Evolutionary conservation across 2,113 vertebrate genomes (phyloP), one percentile per base, ranked within the genome.

Genomic region (Neogobius melanostomus): DNA sequence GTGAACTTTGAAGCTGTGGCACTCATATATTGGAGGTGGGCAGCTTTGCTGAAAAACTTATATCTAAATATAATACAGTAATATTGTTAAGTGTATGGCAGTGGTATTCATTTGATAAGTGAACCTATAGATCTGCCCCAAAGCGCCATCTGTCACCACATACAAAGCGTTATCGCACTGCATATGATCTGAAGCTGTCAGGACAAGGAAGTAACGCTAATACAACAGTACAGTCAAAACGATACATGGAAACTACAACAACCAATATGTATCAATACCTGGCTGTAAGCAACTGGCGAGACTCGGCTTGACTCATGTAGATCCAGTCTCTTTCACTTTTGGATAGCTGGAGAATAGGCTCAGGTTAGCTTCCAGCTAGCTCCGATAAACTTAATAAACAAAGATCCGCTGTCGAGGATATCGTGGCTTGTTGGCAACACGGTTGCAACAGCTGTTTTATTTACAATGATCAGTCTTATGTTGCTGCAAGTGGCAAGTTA

Each of bases 361-460:
- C 0, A 45, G 66, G 48, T 67, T 77, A 82, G 83, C 83, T 61
- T 50, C 69, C 49, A 74, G 87, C 71, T 88, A 87, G 88, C 88
- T 51, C 65, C 60, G 63, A 51, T 54, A 54, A 81, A 84, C 81
- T 86, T 87, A 69, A 73, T 68, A 65, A 36, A 71, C 71, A 79
- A 74, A 75, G 80, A 64, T 52, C 53, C 43, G 48, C 63, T 3
- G 3, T 70, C 12, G 11, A 49, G 71, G 77, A 11, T 65, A 14
- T 42, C 36, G 46, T 28, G 49, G 45, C 63, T 64, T 62, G 5
- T n/a, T 46, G 8, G 28, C 61, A 28, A 8, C 51, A 51, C 57
- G 3, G 72, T 66, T 4, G 68, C 8, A 66, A 11, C 56, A 6
- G 6, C 5, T 36, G 36, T 11, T 3, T 16, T 28, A 12, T 36